Conservation (phyloP, 2,797 vertebrate species). For the Delichon dasypus region DNA sequence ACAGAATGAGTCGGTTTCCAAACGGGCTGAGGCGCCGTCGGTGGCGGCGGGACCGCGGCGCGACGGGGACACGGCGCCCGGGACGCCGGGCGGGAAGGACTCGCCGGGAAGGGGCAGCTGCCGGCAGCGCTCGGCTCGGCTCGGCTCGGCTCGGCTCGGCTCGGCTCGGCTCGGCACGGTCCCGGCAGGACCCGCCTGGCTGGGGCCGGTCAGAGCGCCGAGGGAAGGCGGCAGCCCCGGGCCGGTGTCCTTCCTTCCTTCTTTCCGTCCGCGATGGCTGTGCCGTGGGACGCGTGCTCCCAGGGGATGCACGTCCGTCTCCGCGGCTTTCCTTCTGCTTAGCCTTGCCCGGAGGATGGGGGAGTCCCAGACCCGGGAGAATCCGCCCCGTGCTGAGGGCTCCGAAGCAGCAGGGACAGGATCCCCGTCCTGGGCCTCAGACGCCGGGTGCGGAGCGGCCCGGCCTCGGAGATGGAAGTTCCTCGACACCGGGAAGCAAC, state of each 20-base stretch:
- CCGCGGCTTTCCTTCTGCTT: neutral
- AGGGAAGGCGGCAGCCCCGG: neutral
- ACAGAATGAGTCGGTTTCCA: conserved; percentile 73
- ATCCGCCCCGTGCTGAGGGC: neutral
- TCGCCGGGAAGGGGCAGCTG: neutral
- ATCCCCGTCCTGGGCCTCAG: neutral
- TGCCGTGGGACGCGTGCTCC: neutral
- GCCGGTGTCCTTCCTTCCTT: neutral
- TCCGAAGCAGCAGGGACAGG: neutral
- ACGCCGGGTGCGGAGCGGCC: neutral
- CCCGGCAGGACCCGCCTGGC: neutral
- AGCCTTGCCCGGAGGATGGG: neutral
- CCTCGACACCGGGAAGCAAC: neutral
- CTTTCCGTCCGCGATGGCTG: neutral
- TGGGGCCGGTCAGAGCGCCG: neutral
- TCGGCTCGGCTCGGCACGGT: neutral
- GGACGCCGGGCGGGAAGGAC: neutral
- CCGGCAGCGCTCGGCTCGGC: neutral
- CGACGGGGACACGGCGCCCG: neutral
- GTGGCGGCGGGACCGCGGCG: conserved; percentile 56
- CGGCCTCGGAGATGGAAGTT: neutral
- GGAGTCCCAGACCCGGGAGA: neutral
- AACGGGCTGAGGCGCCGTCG: conserved; percentile 72
- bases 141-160: neutral
- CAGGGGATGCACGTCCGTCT: neutral